These are phyloP conservation scores for Abramis brama DNA, from an alignment of 2,113 vertebrate genomes.

Conservation along the genomic window DNA sequence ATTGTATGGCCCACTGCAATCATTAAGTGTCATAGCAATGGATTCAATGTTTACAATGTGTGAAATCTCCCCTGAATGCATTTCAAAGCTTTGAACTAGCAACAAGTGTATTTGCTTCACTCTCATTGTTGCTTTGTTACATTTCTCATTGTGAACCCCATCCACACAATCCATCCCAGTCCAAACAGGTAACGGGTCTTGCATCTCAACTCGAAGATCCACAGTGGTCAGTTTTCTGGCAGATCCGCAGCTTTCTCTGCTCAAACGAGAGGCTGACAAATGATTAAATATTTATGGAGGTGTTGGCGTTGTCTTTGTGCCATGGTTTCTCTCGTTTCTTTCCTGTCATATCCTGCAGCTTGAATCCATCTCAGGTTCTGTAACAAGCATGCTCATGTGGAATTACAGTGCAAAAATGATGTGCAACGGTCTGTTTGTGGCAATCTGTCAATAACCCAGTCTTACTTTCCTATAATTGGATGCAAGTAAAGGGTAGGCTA, in stretches of 20 bases:
- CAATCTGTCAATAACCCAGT: slow-evolving; percentile 80
- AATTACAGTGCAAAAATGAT: slow-evolving; percentile 77
- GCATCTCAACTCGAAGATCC: slow-evolving; percentile 63
- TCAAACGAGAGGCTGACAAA: slow-evolving; percentile 30
- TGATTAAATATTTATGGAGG: slow-evolving; percentile 30
- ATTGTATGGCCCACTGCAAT: slow-evolving; percentile 3
- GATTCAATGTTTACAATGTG: not conserved
- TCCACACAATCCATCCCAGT: slow-evolving; percentile 33
- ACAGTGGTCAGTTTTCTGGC: slow-evolving; percentile 66
- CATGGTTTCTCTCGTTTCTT: slow-evolving; percentile 42
- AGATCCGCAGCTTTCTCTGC: slow-evolving; percentile 47
- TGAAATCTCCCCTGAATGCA: not conserved
- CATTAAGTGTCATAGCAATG: slow-evolving; percentile 17
- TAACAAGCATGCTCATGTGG: slow-evolving; percentile 69
- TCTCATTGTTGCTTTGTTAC: not conserved
- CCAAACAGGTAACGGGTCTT: slow-evolving; percentile 47
- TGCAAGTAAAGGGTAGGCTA: slow-evolving; percentile 79
- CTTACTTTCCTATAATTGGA: slow-evolving; percentile 79
- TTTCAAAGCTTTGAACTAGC: slow-evolving; percentile 1
- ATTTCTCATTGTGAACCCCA: slow-evolving; percentile 11
- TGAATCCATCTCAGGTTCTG: slow-evolving; percentile 59
- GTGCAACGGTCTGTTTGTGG: slow-evolving; percentile 74
- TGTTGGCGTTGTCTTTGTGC: slow-evolving; percentile 29
- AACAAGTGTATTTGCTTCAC: slow-evolving; percentile 9
- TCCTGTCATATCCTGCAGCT: slow-evolving; percentile 26